phyloP scores from a whole-genome alignment of 2,797 vertebrate species.

The Galaxias olidus region DNA sequence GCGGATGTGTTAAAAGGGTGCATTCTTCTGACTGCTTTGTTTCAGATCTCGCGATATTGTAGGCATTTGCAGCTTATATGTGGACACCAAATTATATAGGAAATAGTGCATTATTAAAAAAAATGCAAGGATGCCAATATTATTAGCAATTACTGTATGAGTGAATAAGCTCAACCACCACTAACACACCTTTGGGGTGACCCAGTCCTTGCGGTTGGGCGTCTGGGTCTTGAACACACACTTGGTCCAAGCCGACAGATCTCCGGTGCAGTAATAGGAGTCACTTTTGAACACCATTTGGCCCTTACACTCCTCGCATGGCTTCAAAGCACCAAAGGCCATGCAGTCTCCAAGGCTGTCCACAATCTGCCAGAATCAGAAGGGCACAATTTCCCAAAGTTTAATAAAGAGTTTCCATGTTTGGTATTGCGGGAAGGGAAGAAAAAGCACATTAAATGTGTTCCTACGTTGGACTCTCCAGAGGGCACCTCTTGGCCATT shows the following conservation, averaged over 20 bases:
- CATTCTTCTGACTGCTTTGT: too few relatives aligned
- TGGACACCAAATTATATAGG: too few relatives aligned
- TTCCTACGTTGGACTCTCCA: conserved; percentile 91
- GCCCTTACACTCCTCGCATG: conserved; percentile 86
- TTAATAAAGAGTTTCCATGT: not conserved
- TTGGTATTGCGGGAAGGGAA: not conserved
- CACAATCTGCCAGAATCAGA: conserved; percentile 77
- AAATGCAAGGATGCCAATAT: too few relatives aligned
- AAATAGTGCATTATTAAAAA: too few relatives aligned
- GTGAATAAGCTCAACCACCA: too few relatives aligned
- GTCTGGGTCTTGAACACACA: conserved; percentile 88
- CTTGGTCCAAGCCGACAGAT: conserved; percentile 97
- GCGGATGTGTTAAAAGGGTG: conserved; percentile 2
- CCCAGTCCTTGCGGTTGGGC: conserved; percentile 87
- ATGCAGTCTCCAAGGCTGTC: conserved; percentile 92
- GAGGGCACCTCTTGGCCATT: conserved; percentile 93
- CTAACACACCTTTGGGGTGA: conserved; percentile 86
- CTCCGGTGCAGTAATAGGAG: conserved; percentile 89
- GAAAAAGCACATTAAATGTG: not conserved
- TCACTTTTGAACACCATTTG: conserved; percentile 94
- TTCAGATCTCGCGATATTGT: too few relatives aligned
- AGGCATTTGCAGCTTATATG: too few relatives aligned
- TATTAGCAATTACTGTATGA: too few relatives aligned
- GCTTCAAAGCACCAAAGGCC: conserved; percentile 87
- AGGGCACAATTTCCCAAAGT: not conserved